Percentiles rank a stretch among this genome's conserved stretches.
Evolutionary conservation across 2,113 vertebrate genomes (phyloP).

Genomic region (Bungarus multicinctus): DNA sequence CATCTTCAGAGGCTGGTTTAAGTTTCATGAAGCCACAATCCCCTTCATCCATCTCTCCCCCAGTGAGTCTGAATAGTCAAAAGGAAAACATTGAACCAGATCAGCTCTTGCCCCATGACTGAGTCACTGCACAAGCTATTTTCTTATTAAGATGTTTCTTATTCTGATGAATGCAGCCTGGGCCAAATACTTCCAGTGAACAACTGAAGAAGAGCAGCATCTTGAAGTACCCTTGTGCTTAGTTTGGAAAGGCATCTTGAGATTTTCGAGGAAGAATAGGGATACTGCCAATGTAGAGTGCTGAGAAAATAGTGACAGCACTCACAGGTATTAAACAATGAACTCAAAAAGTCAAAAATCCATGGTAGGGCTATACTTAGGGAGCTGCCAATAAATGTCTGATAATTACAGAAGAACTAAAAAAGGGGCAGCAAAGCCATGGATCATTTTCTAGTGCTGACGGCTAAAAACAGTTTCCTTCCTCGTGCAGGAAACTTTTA

Average conservation of each 20-base stretch:
- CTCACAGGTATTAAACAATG: too few species aligned
- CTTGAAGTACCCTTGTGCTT: background rate
- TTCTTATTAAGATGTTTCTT: background rate
- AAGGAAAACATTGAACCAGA: background rate
- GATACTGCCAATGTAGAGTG: background rate
- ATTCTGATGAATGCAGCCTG: background rate
- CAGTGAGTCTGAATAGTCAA: constrained; percentile 69
- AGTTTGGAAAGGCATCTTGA: too few species aligned
- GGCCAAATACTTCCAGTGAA: background rate
- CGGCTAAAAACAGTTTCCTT: background rate
- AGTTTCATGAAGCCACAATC: constrained; percentile 74
- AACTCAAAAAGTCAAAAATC: background rate
- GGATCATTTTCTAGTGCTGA: background rate
- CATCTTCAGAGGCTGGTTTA: constrained; percentile 81
- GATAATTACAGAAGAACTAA: background rate
- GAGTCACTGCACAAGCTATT: background rate
- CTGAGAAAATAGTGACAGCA: background rate
- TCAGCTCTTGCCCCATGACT: background rate
- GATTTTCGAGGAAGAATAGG: background rate
- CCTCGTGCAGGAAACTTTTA: background rate
- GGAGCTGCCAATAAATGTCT: background rate
- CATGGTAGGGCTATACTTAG: background rate
- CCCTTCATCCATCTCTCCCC: constrained; percentile 92
- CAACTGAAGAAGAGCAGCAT: background rate
- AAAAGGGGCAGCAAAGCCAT: background rate